phyloP scores from a whole-genome alignment of 2,888 invertebrate genomes.

The Hemistola chrysoprasaria region DNA sequence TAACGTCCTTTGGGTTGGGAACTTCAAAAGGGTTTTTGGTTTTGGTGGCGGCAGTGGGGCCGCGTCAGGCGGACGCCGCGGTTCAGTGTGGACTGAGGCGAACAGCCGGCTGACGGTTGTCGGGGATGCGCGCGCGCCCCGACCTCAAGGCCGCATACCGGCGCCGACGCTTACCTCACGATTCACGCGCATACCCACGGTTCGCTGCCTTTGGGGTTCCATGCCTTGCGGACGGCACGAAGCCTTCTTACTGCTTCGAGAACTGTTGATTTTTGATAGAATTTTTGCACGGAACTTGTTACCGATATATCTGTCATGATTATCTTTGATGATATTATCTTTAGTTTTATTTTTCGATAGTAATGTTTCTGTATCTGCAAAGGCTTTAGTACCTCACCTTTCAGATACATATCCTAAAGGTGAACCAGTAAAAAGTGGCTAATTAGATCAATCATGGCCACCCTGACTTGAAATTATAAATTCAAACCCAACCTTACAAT shows the following conservation, averaged over 20 bases:
- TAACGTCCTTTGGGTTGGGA: slow-evolving; percentile 30
- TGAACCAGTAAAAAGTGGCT: slow-evolving; percentile 2
- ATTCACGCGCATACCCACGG: slow-evolving; percentile 24
- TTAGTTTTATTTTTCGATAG: too few species aligned
- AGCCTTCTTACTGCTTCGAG: slow-evolving; percentile 8
- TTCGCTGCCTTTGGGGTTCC: slow-evolving; percentile 32
- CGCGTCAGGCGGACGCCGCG: slow-evolving; percentile 79
- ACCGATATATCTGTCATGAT: too few species aligned
- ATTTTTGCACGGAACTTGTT: neutral
- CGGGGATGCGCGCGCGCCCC: slow-evolving; percentile 54
- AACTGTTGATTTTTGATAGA: neutral
- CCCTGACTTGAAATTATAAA: too few species aligned
- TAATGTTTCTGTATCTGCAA: too few species aligned
- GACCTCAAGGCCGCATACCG: slow-evolving; percentile 44
- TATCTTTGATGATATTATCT: too few species aligned
- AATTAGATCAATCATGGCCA: neutral
- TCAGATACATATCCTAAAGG: slow-evolving; percentile 5
- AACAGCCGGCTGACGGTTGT: slow-evolving; percentile 41
- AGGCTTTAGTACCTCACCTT: too few species aligned
- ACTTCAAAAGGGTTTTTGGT: slow-evolving; percentile 25
- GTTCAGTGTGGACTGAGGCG: slow-evolving; percentile 68
- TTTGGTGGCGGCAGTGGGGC: slow-evolving; percentile 54
- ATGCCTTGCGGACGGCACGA: slow-evolving; percentile 7
- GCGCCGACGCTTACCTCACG: slow-evolving; percentile 39
- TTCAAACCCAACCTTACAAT: slow-evolving; percentile 8